A percentile compares a stretch with the other conserved stretches of the same genome.
These are phyloP conservation scores for Bombus pyrosoma DNA, from an alignment of 1,140 invertebrate species.

Conservation along the genomic window DNA sequence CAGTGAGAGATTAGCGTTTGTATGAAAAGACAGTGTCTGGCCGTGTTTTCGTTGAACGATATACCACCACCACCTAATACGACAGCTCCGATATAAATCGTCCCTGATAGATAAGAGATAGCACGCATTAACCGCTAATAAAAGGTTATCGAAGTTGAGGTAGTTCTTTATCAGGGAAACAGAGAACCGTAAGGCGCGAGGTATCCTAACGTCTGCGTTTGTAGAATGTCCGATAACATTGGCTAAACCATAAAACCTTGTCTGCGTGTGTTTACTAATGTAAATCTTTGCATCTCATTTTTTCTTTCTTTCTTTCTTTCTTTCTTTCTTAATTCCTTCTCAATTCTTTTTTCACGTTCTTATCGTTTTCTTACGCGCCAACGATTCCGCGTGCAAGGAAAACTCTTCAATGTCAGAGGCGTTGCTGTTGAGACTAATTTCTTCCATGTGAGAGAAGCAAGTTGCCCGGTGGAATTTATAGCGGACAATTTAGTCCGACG, in stretches of 20 bases:
- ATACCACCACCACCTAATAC: not conserved
- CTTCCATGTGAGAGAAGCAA: accelerated
- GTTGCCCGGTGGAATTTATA: no score
- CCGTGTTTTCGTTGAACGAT: not conserved
- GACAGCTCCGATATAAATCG: not conserved
- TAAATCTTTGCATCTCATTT: not conserved
- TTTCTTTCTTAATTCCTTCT: not conserved
- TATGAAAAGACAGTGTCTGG: not conserved
- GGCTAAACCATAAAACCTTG: not conserved
- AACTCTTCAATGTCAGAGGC: not conserved
- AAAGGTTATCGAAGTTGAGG: constrained; percentile 18
- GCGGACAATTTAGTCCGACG: no score
- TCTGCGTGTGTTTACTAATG: not conserved
- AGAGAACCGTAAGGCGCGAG: not conserved
- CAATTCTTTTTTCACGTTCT: accelerated
- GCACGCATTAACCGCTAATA: not conserved
- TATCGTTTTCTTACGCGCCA: not conserved
- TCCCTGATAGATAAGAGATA: not conserved
- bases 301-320: no score
- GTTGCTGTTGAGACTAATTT: not conserved
- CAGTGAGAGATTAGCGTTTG: accelerated
- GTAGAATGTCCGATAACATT: constrained; percentile 35
- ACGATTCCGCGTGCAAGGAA: not conserved
- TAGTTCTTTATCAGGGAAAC: not conserved
- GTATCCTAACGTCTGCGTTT: not conserved